Conservation (phyloP, 2,113 vertebrate species). For the Leucopsar rothschildi region DNA sequence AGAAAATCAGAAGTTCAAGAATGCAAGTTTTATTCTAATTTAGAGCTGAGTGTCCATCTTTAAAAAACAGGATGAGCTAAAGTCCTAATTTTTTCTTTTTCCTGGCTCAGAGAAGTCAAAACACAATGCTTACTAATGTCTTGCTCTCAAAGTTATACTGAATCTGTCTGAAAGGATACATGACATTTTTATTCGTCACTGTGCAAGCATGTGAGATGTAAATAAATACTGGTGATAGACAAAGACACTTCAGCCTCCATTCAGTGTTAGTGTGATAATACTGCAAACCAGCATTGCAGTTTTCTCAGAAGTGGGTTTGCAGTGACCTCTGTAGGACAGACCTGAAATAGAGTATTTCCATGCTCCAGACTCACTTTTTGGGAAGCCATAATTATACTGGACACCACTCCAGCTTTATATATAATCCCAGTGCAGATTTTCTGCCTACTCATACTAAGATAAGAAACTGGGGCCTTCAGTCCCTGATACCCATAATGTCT, state of each 20-base stretch:
- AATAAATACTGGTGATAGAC: not conserved
- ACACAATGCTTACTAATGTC: not conserved
- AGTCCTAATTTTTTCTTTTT: not conserved
- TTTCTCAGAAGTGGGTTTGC: not conserved
- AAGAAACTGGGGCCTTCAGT: not conserved
- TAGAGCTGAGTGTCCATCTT: not conserved
- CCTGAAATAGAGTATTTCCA: not conserved
- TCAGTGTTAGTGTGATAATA: not conserved
- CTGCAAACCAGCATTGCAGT: rapidly evolving
- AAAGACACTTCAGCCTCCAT: not conserved
- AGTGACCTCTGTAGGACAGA: slow-evolving; percentile 56
- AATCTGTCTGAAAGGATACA: not conserved
- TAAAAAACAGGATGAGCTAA: not conserved
- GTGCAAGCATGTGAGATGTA: not conserved
- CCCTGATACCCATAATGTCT: too few species aligned
- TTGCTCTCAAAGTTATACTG: not conserved
- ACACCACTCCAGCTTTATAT: not conserved
- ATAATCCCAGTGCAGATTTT: not conserved
- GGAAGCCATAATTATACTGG: not conserved
- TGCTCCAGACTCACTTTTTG: not conserved
- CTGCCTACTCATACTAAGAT: too few species aligned
- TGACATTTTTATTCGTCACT: not conserved
- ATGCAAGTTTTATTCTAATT: not conserved
- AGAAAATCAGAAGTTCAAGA: not conserved
- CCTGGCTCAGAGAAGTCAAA: not conserved